Percentiles rank a stretch among this genome's conserved stretches.
Evolutionary conservation across 2,888 invertebrate species (phyloP).

Genomic region (Flexamia atlantica): DNA sequence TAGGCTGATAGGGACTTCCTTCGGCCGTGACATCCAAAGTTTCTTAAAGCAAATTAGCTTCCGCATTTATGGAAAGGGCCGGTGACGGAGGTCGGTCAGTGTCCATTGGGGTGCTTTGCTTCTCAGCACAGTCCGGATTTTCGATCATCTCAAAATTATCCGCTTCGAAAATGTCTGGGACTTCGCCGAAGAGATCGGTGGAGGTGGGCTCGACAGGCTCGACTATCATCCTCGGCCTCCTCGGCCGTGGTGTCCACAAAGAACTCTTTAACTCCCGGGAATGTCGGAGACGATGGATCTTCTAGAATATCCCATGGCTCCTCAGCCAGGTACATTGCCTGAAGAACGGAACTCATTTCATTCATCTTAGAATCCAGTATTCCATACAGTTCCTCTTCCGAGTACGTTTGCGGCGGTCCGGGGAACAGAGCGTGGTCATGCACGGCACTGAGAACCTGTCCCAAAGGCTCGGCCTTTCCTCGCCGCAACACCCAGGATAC

Average conservation of each 20-base stretch:
- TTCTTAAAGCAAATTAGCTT: neutral
- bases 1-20: no score
- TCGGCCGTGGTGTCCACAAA: neutral
- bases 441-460: neutral
- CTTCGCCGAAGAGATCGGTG: neutral
- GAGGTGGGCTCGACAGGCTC: no score
- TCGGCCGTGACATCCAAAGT: neutral
- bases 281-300: neutral
- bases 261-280: neutral
- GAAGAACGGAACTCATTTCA: neutral
- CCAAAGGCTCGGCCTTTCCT: neutral
- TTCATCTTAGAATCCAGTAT: neutral
- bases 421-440: neutral
- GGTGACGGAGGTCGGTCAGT: neutral
- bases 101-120: no score
- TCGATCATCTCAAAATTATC: neutral
- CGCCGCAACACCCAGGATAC: neutral
- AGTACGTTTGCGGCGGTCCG: neutral
- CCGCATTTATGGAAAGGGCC: neutral
- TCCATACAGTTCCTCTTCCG: neutral
- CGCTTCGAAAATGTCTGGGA: neutral
- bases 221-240: neutral
- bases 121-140: neutral
- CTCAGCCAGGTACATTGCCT: neutral
- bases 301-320: neutral